Evolutionary conservation across 2,113 vertebrate genomes (phyloP), one percentile per base, ranked within the genome.

Genomic region (Rhinoptilus africanus): DNA sequence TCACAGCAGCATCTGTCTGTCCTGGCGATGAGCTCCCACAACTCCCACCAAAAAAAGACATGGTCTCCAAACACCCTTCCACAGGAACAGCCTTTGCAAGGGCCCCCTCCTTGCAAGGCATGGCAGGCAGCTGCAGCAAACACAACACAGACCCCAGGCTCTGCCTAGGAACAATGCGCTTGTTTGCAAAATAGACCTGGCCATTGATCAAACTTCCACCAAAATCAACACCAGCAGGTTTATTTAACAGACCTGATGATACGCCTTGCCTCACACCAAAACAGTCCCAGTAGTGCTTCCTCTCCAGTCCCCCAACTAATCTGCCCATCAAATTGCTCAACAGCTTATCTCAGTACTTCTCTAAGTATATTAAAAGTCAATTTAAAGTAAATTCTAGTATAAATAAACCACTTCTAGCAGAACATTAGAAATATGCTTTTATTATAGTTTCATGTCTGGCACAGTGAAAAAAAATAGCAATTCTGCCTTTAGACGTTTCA

Each of bases 371-470:
- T 59, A 71, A 78, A 96, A 39, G 62, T 60, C 78, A 85, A 76
- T 94, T 93, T 92, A 94, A 96, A 97, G 85, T 72, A 96, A 93
- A 96, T 91, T 95, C 23, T 81, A 86, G 56, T 63, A 86, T 62
- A 95, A 78, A 94, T 76, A 93, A 60, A 72, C 37, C 14, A 19
- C 23, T 96, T 92, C 64, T 83, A 96, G 60, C 10, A 81, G 32
- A 88, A 96, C 64, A 66, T 43, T 74, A 67, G 24, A 88, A 96
- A 95, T 82, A 88, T 12, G 71, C 37, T 51, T 95, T 91, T 94
- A 78, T 90, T 88, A 89, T 62, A 75, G 45, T 78, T 92, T 85
- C 41, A 59, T 39, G 27, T 93, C 88, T 97, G 84, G 78, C 68
- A 92, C 92, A 77, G 30, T 13, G 48, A 66, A 68, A 97, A 97